A percentile compares a stretch with the other conserved stretches of the same genome.
These are phyloP conservation scores for Perodicticus potto DNA, from an alignment of 2,797 vertebrate species.

Conservation along the genomic window DNA sequence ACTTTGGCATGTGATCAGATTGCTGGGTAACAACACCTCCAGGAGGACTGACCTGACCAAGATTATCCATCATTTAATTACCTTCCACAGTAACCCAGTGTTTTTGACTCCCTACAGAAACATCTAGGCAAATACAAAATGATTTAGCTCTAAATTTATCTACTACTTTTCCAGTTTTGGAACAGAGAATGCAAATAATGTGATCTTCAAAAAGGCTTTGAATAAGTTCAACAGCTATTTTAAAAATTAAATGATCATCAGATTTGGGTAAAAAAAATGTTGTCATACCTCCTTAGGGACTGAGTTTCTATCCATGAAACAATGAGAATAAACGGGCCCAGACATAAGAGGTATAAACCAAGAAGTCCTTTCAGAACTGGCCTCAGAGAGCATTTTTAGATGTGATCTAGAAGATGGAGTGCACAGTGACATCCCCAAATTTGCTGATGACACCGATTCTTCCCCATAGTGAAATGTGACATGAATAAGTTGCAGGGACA, in stretches of 20 bases:
- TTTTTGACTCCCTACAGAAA: neutral
- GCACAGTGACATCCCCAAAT: slow-evolving; percentile 74
- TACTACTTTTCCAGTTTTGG: neutral
- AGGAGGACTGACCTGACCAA: neutral
- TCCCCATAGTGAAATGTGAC: slow-evolving; percentile 67
- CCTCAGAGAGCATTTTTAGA: slow-evolving; percentile 68
- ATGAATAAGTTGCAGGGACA: slow-evolving; percentile 71
- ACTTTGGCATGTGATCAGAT: neutral
- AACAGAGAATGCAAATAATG: slow-evolving; percentile 16
- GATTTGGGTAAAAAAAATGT: neutral
- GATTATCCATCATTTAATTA: slow-evolving; percentile 30
- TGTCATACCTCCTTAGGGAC: neutral
- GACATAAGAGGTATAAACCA: neutral
- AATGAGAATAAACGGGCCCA: neutral
- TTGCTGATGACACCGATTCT: slow-evolving; percentile 73
- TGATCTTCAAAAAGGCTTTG: slow-evolving; percentile 24
- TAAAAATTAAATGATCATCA: slow-evolving; percentile 32
- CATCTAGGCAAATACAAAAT: slow-evolving; percentile 24
- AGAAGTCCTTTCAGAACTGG: slow-evolving; percentile 45
- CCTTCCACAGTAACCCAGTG: neutral
- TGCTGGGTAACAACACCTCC: neutral
- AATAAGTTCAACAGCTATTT: neutral
- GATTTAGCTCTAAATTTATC: slow-evolving; percentile 10
- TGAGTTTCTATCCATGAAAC: slow-evolving; percentile 19
- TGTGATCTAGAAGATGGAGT: slow-evolving; percentile 63